Evolutionary conservation across 2,113 vertebrate species (phyloP).

Genomic region (Turnix velox): DNA sequence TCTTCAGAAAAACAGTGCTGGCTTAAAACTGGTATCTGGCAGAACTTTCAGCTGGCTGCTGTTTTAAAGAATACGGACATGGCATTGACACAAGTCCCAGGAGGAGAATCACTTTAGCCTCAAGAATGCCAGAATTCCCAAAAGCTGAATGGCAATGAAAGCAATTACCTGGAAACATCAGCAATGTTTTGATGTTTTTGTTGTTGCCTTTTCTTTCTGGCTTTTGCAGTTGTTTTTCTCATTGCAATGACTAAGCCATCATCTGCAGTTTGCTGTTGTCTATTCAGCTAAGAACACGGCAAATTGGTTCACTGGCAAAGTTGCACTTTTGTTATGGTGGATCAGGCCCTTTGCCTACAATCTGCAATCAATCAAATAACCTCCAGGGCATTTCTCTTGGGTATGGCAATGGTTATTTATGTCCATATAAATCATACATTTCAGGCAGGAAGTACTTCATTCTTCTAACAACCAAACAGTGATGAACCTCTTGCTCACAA

Average conservation of each 20-base stretch:
- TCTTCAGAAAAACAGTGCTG: background rate
- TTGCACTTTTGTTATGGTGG: background rate
- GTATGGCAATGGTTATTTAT: background rate
- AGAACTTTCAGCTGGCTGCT: background rate
- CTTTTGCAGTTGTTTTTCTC: background rate
- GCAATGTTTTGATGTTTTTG: background rate
- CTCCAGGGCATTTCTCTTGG: background rate
- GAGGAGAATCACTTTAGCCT: background rate
- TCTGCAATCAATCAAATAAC: background rate
- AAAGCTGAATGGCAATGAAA: background rate
- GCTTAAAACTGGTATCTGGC: background rate
- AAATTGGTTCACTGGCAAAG: background rate
- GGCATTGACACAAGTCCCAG: background rate
- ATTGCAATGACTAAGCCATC: background rate
- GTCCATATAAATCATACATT: background rate
- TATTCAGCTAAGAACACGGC: background rate
- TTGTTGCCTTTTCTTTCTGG: background rate
- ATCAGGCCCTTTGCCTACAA: background rate
- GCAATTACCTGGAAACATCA: background rate
- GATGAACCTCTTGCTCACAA: background rate
- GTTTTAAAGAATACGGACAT: background rate
- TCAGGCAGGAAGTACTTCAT: background rate
- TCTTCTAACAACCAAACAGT: background rate
- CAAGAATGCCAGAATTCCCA: background rate
- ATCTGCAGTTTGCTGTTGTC: background rate